phyloP scores from a whole-genome alignment of 2,888 invertebrate genomes.

The Periphyllus acericola region DNA sequence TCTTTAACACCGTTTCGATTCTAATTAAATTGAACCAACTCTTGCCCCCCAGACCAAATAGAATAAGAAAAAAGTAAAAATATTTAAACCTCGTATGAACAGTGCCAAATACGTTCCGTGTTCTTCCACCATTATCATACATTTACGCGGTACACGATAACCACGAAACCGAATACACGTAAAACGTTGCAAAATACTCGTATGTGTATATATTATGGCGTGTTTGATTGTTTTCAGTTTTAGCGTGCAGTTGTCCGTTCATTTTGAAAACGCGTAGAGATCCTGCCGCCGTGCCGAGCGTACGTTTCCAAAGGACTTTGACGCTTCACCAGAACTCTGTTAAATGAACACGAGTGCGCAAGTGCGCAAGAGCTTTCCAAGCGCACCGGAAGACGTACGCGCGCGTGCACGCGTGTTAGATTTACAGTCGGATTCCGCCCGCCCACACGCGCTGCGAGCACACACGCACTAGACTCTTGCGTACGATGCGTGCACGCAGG shows the following conservation, averaged over 20 bases:
- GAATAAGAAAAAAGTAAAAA: neutral
- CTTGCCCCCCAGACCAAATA: neutral
- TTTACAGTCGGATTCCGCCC: neutral
- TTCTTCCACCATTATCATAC: no score
- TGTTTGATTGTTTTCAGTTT: no score
- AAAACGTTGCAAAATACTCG: no score
- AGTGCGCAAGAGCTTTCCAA: neutral
- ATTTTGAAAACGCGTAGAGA: neutral
- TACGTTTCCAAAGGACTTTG: neutral
- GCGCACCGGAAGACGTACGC: neutral
- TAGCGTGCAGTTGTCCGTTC: neutral
- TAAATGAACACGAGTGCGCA: neutral
- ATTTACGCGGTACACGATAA: no score
- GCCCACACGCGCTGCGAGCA: neutral
- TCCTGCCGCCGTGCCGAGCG: no score
- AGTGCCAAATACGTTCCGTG: no score
- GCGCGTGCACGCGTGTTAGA: neutral
- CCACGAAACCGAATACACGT: no score
- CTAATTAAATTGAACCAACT: neutral
- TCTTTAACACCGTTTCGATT: slow-evolving; percentile 1
- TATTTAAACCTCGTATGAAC: neutral
- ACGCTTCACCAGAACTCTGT: neutral
- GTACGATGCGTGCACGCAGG: neutral
- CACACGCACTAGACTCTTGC: neutral
- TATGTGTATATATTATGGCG: no score